phyloP scores from a whole-genome alignment of 2,797 vertebrate genomes.

The Leontopithecus rosalia region DNA sequence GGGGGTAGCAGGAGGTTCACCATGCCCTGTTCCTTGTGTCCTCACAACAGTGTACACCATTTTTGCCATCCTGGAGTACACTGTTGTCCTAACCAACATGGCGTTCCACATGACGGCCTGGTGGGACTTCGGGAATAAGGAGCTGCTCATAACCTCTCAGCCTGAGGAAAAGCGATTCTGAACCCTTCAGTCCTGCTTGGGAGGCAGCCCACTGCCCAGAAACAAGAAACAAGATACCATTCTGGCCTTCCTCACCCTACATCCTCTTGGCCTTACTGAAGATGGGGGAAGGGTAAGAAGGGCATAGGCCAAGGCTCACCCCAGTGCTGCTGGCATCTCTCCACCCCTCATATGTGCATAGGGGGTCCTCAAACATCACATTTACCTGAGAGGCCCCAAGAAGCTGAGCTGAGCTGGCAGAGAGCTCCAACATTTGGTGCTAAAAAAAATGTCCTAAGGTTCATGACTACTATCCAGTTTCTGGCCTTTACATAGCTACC shows the following conservation, averaged over 20 bases:
- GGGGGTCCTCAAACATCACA: conserved; percentile 17
- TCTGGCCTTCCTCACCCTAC: background rate
- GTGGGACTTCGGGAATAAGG: conserved; percentile 95
- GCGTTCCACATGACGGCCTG: conserved; percentile 96
- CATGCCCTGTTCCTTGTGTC: conserved; percentile 43
- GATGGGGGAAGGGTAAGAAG: background rate
- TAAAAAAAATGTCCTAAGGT: conserved; percentile 59
- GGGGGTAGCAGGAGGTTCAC: background rate
- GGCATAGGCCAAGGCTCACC: conserved; percentile 4
- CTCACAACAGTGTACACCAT: conserved; percentile 90
- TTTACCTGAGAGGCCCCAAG: conserved; percentile 28
- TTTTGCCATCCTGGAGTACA: conserved; percentile 94
- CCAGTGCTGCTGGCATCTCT: background rate
- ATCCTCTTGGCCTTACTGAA: conserved; percentile 30
- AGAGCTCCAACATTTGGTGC: conserved; percentile 72
- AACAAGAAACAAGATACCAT: conserved; percentile 36
- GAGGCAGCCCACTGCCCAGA: conserved; percentile 32
- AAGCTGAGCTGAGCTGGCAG: conserved; percentile 52
- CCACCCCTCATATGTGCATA: background rate
- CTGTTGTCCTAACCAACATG: conserved; percentile 97
- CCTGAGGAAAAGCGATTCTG: conserved; percentile 93
- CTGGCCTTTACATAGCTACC: conserved; percentile 47
- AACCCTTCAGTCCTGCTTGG: conserved; percentile 27
- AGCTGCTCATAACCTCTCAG: conserved; percentile 90
- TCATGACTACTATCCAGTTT: conserved; percentile 53